Evolutionary conservation across 2,797 vertebrate species (phyloP), one percentile per base, ranked within the genome.

Genomic region (Erethizon dorsatum): DNA sequence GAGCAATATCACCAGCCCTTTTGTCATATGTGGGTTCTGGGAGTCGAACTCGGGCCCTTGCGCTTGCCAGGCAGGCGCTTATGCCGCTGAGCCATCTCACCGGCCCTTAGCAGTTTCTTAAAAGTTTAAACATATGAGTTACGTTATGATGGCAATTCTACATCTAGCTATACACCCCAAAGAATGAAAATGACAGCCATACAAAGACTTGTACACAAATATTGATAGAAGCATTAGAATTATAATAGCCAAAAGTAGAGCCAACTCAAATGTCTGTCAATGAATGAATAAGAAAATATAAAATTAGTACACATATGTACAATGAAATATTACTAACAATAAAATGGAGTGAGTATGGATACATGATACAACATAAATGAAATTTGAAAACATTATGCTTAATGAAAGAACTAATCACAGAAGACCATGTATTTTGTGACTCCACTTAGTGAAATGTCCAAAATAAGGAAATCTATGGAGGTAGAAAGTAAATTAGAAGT

Each of bases 401-500:
- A 71, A n/a, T 73, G 22, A 95, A 92, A 79, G 20, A 90, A 13
- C 69, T 88, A 77, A 37, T 88, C 28, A 83, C 45, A 92, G 65
- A 83, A 24, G 45, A 77, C 37, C 37, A 33, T 7, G 50, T 73
- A 75, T 17, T 69, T 6, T 54, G 77, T 63, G 33, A 90, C 45
- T 78, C 67, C 37, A 77, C 90, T 84, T 28, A 26, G 33, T 78
- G 41, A 96, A 77, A 54, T 22, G 18, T 33, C 45, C 92, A 52
- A 14, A 47, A 89, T 15, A 80, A 8, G n/a, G 33, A 91, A 87
- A 56, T 45, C 47, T 33, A 28, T 33, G 54, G 22, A 33, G 10
- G 13, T 28, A 85, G 41, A 77, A 78, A 75, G 41, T 47, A 79
- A 28, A 31, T 41, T 85, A 92, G 59, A 26, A 26, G 12, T 50